These are phyloP conservation scores for Hanleya hanleyi DNA, from an alignment of 2,888 invertebrate genomes.

Conservation along the genomic window DNA sequence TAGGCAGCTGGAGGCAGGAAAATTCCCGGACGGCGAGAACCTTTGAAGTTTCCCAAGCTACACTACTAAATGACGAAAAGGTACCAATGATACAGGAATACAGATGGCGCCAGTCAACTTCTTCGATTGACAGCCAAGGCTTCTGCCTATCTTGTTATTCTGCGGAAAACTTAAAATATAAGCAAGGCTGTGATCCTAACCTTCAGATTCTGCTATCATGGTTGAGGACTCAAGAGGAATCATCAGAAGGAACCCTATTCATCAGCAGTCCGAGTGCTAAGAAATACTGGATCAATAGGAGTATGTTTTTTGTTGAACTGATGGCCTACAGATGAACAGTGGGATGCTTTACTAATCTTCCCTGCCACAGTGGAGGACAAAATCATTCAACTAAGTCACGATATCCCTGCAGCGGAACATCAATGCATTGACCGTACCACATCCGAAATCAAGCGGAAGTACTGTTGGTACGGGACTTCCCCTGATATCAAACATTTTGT, in stretches of 20 bases:
- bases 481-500: neutral
- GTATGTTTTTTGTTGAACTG: neutral
- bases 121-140: no score
- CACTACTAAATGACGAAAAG: no score
- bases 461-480: neutral
- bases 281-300: conserved; percentile 19
- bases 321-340: no score
- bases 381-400: neutral
- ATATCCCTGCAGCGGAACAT: neutral
- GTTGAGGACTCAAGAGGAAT: neutral
- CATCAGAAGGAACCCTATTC: neutral
- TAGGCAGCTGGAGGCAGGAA: no score
- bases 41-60: no score
- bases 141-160: neutral
- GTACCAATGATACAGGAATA: no score
- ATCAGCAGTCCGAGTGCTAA: conserved; percentile 3
- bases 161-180: neutral
- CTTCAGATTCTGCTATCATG: neutral
- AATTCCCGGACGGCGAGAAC: no score
- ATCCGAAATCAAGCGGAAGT: neutral
- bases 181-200: neutral
- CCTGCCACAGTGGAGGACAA: neutral
- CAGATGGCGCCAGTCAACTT: neutral
- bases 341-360: neutral
- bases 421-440: neutral